Evolutionary conservation across 2,797 vertebrate genomes (phyloP), one percentile per base, ranked within the genome.

Genomic region (Cyclopterus lumpus): DNA sequence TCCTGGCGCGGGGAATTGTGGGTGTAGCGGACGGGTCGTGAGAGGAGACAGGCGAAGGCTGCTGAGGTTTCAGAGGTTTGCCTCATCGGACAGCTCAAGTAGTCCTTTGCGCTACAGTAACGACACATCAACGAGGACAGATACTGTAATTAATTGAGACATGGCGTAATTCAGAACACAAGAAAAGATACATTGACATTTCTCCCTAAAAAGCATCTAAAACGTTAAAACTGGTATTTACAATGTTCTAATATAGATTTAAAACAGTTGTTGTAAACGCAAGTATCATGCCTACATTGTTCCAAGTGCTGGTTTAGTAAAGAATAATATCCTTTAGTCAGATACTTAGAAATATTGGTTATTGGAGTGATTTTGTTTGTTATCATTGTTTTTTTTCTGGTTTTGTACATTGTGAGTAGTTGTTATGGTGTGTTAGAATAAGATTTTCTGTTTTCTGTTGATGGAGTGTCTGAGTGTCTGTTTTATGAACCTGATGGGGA

Each of bases 21-120:
- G 95, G 95, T 94, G 88, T 60, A 75, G 89, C 79, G 93, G 95
- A 95, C 95, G 95, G 95, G 94, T 95, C 94, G 93, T 95, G 94
- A 94, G 95, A 95, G 90, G 94, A 95, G 95, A 94, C 94, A 95
- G 94, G 86, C 87, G 84, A 86, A 15, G 72, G 77, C 71, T 77
- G 62, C 57, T 14, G 62, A 76, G 79, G 81, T 66, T 1, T 14
- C 30, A 70, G 62, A 58, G 61, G 70, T 9, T 36, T 36, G 57
- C 1, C 26, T 44, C 22, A 28, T 16, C 14, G 71, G 67, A 40
- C 57, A 42, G 1, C 34, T 11, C 26, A 8, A 5, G 6, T 0
- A 2, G 1, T 22, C 20, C 28, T 4, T 48, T 18, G 15, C 34
- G 18, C 59, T 63, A 3, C 8, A 40, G 22, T 44, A 30, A 61